Evolutionary conservation across 2,888 invertebrate species (phyloP).

Genomic region (Dorcus hopei): DNA sequence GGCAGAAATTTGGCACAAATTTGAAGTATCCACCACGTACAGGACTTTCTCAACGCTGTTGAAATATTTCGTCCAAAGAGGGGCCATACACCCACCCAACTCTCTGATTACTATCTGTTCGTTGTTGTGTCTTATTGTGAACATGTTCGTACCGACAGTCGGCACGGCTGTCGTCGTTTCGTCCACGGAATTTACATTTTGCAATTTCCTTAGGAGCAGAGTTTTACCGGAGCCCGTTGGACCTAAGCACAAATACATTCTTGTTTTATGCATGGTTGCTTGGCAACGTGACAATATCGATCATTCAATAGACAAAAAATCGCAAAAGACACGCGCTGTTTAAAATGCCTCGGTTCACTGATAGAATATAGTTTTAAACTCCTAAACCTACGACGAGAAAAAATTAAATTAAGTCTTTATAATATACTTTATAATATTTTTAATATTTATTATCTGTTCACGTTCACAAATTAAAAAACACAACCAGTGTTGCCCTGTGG

Average conservation of each 20-base stretch:
- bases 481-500: too few species aligned
- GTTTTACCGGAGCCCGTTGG: conserved; percentile 81
- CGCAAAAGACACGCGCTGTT: too few species aligned
- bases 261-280: conserved; percentile 6
- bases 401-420: too few species aligned
- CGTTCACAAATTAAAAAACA: too few species aligned
- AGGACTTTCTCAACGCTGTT: conserved; percentile 65
- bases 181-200: conserved; percentile 67
- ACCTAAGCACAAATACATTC: conserved; percentile 64
- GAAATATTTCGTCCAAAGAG: conserved; percentile 77
- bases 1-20: conserved; percentile 81
- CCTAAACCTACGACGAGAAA: too few species aligned
- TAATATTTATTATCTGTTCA: too few species aligned
- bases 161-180: conserved; percentile 75
- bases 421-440: too few species aligned
- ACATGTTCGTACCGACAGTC: conserved; percentile 77
- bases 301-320: not conserved
- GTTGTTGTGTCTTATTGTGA: conserved; percentile 53
- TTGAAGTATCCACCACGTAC: conserved; percentile 80
- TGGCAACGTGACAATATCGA: conserved; percentile 5
- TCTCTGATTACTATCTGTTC: conserved; percentile 56
- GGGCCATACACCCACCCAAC: conserved; percentile 79
- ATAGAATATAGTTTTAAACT: too few species aligned
- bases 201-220: conserved; percentile 69
- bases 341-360: too few species aligned